These are phyloP conservation scores for Latrodectus hesperus DNA, from an alignment of 2,888 invertebrate species.

Conservation along the genomic window DNA sequence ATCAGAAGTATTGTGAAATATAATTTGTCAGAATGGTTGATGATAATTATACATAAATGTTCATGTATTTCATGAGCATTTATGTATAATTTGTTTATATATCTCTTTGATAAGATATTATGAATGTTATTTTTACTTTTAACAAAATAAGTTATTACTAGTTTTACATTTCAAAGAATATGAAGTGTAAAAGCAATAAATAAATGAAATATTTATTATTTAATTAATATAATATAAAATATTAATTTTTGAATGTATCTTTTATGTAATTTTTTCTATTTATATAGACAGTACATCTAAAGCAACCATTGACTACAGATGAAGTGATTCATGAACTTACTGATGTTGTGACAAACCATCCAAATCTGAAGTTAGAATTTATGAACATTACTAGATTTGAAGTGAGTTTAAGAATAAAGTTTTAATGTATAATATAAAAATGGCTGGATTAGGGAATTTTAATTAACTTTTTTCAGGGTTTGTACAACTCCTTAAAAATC, in stretches of 20 bases:
- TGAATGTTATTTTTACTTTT: no score
- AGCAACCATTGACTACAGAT: slow-evolving; percentile 24
- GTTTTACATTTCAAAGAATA: not conserved
- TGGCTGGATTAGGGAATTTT: no score
- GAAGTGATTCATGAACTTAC: slow-evolving; percentile 48
- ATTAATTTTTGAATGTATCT: not conserved
- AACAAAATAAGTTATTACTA: no score
- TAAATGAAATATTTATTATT: not conserved
- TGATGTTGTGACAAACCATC: slow-evolving; percentile 46
- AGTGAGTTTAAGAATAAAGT: slow-evolving; percentile 21
- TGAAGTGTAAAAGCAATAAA: not conserved
- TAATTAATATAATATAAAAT: not conserved
- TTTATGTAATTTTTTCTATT: not conserved
- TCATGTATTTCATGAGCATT: no score
- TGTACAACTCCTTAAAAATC: no score
- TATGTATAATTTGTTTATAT: no score
- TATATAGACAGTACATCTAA: slow-evolving; percentile 28
- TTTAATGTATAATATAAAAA: not conserved
- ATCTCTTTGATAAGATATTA: no score
- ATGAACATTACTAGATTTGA: slow-evolving; percentile 63
- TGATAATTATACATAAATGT: no score
- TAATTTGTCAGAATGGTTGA: no score
- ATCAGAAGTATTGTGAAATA: no score
- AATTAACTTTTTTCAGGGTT: no score
- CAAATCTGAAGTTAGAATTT: slow-evolving; percentile 43